Percentiles rank a stretch among this genome's conserved stretches.
phyloP scores from a whole-genome alignment of 2,113 vertebrate genomes.

The Erpornis zantholeuca region DNA sequence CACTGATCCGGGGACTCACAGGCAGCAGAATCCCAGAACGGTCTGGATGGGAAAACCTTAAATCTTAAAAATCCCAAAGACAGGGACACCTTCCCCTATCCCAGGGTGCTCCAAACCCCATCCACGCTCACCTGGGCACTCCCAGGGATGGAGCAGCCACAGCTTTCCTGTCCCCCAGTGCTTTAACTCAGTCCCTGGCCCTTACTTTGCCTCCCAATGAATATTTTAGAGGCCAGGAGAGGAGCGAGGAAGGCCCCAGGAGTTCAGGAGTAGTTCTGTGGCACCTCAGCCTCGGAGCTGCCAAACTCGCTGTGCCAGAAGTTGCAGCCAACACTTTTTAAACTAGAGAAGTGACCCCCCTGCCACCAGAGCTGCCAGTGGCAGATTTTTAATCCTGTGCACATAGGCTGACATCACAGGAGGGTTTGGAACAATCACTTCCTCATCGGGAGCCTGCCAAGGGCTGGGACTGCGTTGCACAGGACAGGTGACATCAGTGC shows the following conservation, averaged over 20 bases:
- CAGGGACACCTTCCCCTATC: rapidly evolving
- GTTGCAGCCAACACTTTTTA: not conserved
- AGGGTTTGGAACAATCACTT: not conserved
- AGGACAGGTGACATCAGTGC: not conserved
- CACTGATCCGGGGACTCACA: rapidly evolving
- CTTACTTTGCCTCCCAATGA: not conserved
- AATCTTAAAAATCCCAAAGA: not conserved
- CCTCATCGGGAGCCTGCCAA: not conserved
- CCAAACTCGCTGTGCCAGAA: not conserved
- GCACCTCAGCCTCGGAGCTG: not conserved
- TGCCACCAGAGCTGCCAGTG: not conserved
- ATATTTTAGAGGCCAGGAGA: not conserved
- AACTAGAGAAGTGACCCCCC: not conserved
- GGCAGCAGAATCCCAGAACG: not conserved
- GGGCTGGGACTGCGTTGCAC: not conserved
- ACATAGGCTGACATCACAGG: not conserved
- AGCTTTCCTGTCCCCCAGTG: not conserved
- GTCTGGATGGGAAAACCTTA: not conserved
- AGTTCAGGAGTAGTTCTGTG: not conserved
- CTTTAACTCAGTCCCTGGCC: rapidly evolving
- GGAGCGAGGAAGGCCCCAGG: not conserved
- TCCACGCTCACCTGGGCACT: not conserved
- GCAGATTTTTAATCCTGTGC: not conserved
- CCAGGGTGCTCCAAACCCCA: not conserved
- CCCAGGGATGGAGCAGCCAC: not conserved